These are phyloP conservation scores for Dynastes hyllus DNA, from an alignment of 2,888 invertebrate species.

Conservation along the genomic window DNA sequence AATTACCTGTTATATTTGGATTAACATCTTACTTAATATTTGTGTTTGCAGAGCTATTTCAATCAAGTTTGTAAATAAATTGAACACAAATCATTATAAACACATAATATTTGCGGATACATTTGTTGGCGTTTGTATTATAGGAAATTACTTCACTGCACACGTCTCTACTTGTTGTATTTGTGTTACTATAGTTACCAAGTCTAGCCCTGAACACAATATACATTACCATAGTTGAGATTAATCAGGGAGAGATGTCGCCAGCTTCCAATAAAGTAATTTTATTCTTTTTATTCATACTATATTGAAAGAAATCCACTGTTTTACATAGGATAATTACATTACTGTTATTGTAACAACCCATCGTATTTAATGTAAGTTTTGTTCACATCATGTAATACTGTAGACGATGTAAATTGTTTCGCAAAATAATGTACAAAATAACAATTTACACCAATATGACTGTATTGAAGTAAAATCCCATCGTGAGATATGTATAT, in stretches of 20 bases:
- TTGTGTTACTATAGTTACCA: conserved; percentile 9
- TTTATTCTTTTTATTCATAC: no score
- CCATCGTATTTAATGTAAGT: no score
- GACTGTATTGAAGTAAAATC: no score
- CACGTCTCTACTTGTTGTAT: conserved; percentile 2
- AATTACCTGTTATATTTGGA: background rate
- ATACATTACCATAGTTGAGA: background rate
- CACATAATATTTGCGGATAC: background rate
- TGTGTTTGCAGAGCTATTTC: background rate
- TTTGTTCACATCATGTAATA: no score
- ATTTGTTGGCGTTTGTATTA: conserved; percentile 24
- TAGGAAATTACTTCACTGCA: background rate
- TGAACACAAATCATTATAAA: background rate
- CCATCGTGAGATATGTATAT: no score
- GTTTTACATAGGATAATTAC: no score
- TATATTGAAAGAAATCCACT: no score
- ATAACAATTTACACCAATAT: no score
- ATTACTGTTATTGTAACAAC: no score
- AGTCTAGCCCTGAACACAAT: background rate
- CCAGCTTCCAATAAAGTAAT: background rate
- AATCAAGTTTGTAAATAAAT: conserved; percentile 17
- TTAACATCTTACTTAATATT: background rate
- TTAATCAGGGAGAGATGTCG: background rate
- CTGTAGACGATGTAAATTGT: no score
- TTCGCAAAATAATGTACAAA: no score